phyloP scores from a whole-genome alignment of 92 coral and sea anemone species.

The Siderastrea radians region DNA sequence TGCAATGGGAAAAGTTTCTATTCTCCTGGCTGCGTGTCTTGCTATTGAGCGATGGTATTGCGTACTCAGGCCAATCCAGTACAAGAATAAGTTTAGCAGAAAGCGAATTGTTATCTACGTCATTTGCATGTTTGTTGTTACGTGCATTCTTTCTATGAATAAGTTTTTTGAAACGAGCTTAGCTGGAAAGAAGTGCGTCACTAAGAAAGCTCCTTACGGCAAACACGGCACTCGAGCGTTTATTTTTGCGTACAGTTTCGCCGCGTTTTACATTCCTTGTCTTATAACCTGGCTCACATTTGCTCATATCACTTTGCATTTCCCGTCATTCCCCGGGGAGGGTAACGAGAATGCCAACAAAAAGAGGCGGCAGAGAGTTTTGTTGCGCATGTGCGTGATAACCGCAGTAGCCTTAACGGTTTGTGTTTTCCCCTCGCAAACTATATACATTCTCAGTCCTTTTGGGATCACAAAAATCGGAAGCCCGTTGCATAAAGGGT shows the following conservation, averaged over 20 bases:
- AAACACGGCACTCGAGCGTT: constrained; percentile 39
- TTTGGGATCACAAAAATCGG: constrained; percentile 36
- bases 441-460: constrained; percentile 58
- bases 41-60: constrained; percentile 77
- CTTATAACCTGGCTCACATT: constrained; percentile 43
- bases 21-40: constrained; percentile 64
- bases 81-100: constrained; percentile 49
- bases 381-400: constrained; percentile 78
- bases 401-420: constrained; percentile 74
- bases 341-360: constrained; percentile 10
- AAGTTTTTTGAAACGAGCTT: constrained; percentile 37
- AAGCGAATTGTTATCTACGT: constrained; percentile 41
- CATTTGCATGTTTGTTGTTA: constrained; percentile 8
- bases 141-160: constrained; percentile 52
- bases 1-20: constrained; percentile 69
- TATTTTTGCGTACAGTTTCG: constrained; percentile 22
- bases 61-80: constrained; percentile 57
- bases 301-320: constrained; percentile 12
- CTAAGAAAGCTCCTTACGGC: constrained; percentile 46
- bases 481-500: constrained; percentile 52
- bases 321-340: constrained; percentile 40
- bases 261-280: constrained; percentile 44
- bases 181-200: constrained; percentile 16
- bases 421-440: constrained; percentile 77
- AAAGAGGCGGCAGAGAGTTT: constrained; percentile 34